Evolutionary conservation across 2,888 invertebrate species (phyloP).

Genomic region (Eupeodes latifasciatus): DNA sequence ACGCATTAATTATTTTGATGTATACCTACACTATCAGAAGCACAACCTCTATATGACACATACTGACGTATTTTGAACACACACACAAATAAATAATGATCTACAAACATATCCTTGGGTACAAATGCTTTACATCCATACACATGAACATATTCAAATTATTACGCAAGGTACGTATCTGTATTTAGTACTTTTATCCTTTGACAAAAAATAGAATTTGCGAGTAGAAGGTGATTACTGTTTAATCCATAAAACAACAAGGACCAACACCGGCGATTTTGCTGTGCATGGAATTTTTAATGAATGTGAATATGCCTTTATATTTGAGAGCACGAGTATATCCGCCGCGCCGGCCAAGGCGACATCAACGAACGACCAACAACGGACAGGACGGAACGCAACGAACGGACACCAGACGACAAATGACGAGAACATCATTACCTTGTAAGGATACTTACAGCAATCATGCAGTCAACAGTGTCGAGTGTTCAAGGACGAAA

Average conservation of each 20-base stretch:
- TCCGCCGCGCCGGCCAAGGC: background rate
- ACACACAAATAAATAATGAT: too few relatives aligned
- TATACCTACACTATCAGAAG: too few relatives aligned
- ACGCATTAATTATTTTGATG: too few relatives aligned
- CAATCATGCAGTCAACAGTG: constrained; percentile 55
- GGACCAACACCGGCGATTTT: constrained; percentile 62
- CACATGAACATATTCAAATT: too few relatives aligned
- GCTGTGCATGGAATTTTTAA: constrained; percentile 70
- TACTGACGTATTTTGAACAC: too few relatives aligned
- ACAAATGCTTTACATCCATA: too few relatives aligned
- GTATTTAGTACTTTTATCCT: too few relatives aligned
- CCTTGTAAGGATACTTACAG: too few relatives aligned
- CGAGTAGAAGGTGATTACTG: constrained; percentile 66
- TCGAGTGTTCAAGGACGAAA: constrained; percentile 49
- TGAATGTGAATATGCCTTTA: constrained; percentile 48
- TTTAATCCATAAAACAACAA: constrained; percentile 70
- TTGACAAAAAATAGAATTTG: constrained; percentile 27
- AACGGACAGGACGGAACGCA: background rate
- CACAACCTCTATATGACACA: too few relatives aligned
- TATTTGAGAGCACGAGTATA: constrained; percentile 25
- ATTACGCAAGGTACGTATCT: too few relatives aligned
- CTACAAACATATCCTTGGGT: too few relatives aligned
- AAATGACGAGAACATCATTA: constrained; percentile 54
- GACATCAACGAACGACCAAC: background rate
- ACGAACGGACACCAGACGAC: background rate